Evolutionary conservation across 2,113 vertebrate genomes (phyloP).

Genomic region (Podiceps cristatus): DNA sequence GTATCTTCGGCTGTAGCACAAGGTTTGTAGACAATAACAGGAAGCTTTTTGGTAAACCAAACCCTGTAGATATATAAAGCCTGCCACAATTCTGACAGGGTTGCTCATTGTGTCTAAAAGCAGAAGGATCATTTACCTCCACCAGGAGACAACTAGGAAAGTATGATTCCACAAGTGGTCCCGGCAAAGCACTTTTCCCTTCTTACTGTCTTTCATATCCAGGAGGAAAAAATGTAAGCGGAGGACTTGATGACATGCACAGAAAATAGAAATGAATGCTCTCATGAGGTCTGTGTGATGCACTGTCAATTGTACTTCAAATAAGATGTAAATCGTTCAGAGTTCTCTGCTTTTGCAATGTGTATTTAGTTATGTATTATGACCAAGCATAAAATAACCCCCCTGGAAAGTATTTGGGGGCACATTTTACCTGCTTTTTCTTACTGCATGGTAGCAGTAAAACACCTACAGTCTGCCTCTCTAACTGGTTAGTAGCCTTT

Average conservation of each 20-base stretch:
- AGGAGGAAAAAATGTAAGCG: background rate
- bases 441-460: background rate
- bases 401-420: background rate
- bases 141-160: background rate
- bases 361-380: background rate
- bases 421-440: background rate
- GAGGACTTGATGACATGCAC: background rate
- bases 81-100: background rate
- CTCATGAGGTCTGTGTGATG: background rate
- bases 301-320: background rate
- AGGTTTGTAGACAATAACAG: conserved; percentile 46
- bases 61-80: background rate
- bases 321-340: background rate
- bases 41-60: conserved; percentile 33
- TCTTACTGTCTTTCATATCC: background rate
- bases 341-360: background rate
- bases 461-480: background rate
- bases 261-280: background rate
- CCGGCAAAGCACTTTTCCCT: background rate
- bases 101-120: background rate
- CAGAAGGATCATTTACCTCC: background rate
- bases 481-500: background rate
- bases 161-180: background rate
- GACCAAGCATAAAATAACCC: background rate
- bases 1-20: background rate